These are phyloP conservation scores for Eristalis pertinax DNA, from an alignment of 2,888 invertebrate species.

Conservation along the genomic window DNA sequence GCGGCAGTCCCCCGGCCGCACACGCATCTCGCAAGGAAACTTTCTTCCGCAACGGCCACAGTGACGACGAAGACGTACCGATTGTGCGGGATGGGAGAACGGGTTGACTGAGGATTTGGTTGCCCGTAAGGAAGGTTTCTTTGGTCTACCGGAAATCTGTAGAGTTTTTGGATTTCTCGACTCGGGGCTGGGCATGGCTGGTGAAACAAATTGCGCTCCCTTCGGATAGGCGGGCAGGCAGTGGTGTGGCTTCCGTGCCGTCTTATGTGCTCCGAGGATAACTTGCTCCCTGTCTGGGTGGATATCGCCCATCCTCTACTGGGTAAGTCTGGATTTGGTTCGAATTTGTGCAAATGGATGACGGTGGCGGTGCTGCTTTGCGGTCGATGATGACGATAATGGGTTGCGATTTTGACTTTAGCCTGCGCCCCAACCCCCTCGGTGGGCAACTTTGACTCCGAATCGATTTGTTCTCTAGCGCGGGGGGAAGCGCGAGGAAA, in stretches of 20 bases:
- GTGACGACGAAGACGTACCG: neutral
- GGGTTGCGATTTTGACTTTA: slow-evolving; percentile 69
- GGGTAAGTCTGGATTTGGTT: slow-evolving; percentile 38
- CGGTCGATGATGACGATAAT: slow-evolving; percentile 72
- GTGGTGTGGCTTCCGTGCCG: slow-evolving; percentile 64
- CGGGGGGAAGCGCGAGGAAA: slow-evolving; percentile 9
- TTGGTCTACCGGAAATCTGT: slow-evolving; percentile 72
- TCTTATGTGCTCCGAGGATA: slow-evolving; percentile 52
- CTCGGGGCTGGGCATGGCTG: slow-evolving; percentile 52
- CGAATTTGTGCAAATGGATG: slow-evolving; percentile 45
- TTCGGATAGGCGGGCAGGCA: slow-evolving; percentile 11
- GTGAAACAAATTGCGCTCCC: slow-evolving; percentile 64
- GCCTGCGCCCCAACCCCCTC: neutral
- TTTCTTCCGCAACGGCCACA: slow-evolving; percentile 19
- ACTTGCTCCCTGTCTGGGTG: neutral
- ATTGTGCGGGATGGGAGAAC: neutral
- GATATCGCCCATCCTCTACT: neutral
- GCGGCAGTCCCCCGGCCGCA: slow-evolving; percentile 40
- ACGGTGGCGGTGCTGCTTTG: slow-evolving; percentile 53
- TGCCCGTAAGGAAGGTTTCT: slow-evolving; percentile 64
- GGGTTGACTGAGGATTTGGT: neutral
- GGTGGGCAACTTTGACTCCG: slow-evolving; percentile 52
- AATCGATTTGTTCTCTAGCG: neutral
- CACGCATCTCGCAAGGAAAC: slow-evolving; percentile 65
- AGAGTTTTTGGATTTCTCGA: slow-evolving; percentile 68